phyloP scores from a whole-genome alignment of 1,140 invertebrate genomes.

The Drosophila santomea region DNA sequence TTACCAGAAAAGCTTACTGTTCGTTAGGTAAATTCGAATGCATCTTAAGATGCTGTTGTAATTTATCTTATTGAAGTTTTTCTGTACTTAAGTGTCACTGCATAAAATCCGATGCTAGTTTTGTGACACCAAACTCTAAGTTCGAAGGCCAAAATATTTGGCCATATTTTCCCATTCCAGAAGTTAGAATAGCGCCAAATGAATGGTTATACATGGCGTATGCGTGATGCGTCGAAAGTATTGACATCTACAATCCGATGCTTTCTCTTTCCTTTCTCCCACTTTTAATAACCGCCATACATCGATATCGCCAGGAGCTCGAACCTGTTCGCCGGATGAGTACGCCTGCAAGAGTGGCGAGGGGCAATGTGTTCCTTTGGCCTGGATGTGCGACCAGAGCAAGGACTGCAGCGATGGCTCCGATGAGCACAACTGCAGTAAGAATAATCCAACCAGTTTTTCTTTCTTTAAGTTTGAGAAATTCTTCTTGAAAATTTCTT shows the following conservation, averaged over 20 bases:
- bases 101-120: constrained; percentile 20
- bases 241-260: constrained; percentile 14
- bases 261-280: constrained; percentile 7
- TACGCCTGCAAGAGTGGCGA: constrained; percentile 92
- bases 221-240: constrained; percentile 28
- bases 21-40: not conserved
- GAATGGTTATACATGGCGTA: constrained; percentile 30
- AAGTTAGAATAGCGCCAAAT: constrained; percentile 15
- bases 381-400: constrained; percentile 96
- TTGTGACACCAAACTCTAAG: constrained; percentile 10
- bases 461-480: constrained; percentile 13
- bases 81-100: constrained; percentile 1
- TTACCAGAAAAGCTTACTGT: not conserved
- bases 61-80: not conserved
- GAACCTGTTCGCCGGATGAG: constrained; percentile 93
- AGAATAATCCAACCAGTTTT: constrained; percentile 85
- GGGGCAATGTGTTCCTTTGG: constrained; percentile 94
- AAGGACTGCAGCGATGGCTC: constrained; percentile 94
- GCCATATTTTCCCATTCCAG: not conserved
- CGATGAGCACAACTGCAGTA: constrained; percentile 96
- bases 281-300: constrained; percentile 23
- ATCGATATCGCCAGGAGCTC: constrained; percentile 87
- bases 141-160: constrained; percentile 18
- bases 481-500: not conserved
- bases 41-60: too few relatives aligned